Base-by-base conservation (phyloP, 2,797 vertebrate genomes). In the Sebastes glaucus region DNA sequence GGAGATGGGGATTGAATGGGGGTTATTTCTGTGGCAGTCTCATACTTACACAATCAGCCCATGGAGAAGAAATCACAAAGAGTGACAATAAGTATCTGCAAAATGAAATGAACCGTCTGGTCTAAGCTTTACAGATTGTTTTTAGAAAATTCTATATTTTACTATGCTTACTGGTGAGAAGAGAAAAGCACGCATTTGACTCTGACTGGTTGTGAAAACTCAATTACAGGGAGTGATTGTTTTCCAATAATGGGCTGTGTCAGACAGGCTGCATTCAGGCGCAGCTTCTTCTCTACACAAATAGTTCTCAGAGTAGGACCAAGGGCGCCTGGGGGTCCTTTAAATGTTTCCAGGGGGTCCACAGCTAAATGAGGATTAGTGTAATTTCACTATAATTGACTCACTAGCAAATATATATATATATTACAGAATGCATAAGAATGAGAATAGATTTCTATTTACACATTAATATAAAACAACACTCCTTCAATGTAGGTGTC, bases 1-100 rank as follows among this genome's bases (percentile, higher is more conserved):
- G 76, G 61, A 63, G 55, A 77, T 87, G 73, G 57, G 20, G 57
- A 71, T 28, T 85, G 79, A 84, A 85, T 77, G 27, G 73, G 68
- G 38, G 57, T 23, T 66, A 25, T 60, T 70, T 81, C 62, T 87
- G 59, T 30, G 35, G 75, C 18, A 61, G 35, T 35, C 35, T 4
- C 28, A 73, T 35, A 55, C 3, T 70, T 22, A 61, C 20, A 82
- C 77, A 83, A 85, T 81, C 68, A 53, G 59, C 23, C 52, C 9
- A 73, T 23, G n/a, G 46, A 79, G 38, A 67, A 59, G 18, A 62
- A 67, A 52, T 59, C 22, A 33, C 68, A 80, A 71, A 74, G 71
- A 52, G 5, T 20, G 52, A 68, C 71, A 80, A 69, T 42, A 56
- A 0, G 23, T 71, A 33, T 78, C 56, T 46, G 22, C 18, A 30